Base-by-base conservation (phyloP, 2,797 vertebrate species). In the Threskiornis aethiopicus region DNA sequence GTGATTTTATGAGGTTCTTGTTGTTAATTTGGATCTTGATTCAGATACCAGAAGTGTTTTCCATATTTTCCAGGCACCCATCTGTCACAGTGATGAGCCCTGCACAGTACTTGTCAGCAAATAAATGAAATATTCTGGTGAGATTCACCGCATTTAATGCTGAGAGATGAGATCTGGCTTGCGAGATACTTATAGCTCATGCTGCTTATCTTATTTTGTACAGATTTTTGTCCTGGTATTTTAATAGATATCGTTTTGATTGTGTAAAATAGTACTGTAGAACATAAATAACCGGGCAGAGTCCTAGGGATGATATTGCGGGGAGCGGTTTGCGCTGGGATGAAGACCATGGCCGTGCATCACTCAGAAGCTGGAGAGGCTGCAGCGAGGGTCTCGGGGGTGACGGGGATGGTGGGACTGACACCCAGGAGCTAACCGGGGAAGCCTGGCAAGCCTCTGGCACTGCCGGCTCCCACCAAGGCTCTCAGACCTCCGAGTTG, bases 31-130 rank as follows among this genome's bases (percentile, higher is more conserved):
- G 94, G 85, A 95, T 95, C 94, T 95, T 82, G 92, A 95, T 93
- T 94, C 85, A 85, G 87, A 91, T 95, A 92, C 73, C 92, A 97
- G 93, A 94, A 97, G 95, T 96, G 93, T 97, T 97, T 96, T 96
- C 93, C 95, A 84, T 93, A 87, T 95, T 96, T 96, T 92, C 90
- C 88, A 96, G 90, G 85, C 93, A 91, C 72, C 90, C 96, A 97
- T 97, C 95, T 96, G 94, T 92, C 94, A 73, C 80, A 91, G 89
- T 80, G 88, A 90, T 31, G 89, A 97, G 90, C 91, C 92, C 54
- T 89, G 93, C 70, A 87, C 89, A 91, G 90, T 79, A 67, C 92
- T 95, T 97, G 93, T 97, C 96, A 97, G 96, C 96, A 97, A 95
- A 91, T 95, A 96, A 90, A 96, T 96, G 94, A 89, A 96, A 96